These are phyloP conservation scores for Camelus dromedarius DNA, from an alignment of 2,113 vertebrate species.

Conservation along the genomic window DNA sequence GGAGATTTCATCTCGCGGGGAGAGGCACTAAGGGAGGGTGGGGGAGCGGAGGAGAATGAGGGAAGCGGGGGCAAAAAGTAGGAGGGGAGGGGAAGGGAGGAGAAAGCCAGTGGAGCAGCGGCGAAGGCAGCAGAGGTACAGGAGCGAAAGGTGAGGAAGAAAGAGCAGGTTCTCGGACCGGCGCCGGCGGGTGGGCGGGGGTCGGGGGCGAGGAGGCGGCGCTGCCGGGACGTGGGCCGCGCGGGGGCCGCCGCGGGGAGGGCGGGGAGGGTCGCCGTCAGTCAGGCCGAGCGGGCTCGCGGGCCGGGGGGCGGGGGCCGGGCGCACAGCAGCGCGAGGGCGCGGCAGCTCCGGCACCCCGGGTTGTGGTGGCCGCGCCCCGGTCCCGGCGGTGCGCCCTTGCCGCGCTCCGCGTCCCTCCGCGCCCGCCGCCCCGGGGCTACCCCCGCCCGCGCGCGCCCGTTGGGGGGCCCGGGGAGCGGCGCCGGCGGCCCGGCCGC, in stretches of 20 bases:
- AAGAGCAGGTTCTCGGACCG: neutral
- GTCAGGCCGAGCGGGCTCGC: neutral
- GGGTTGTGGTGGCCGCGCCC: neutral
- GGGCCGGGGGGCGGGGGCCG: neutral
- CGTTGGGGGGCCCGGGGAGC: conserved; percentile 53
- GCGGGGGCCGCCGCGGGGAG: neutral
- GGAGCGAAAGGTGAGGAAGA: neutral
- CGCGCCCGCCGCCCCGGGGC: neutral
- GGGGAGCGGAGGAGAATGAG: neutral
- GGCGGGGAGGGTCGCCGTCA: conserved; percentile 44
- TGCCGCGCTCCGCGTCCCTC: neutral
- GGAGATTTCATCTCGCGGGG: conserved; percentile 50
- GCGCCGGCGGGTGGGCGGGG: neutral
- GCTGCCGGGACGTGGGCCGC: neutral
- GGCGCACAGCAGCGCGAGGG: neutral
- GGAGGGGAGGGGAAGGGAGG: conserved; percentile 32
- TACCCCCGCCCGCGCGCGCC: conserved; percentile 42
- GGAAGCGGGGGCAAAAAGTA: neutral
- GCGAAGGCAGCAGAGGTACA: rapidly evolving
- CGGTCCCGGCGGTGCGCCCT: neutral
- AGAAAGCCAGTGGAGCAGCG: neutral
- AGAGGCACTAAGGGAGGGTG: neutral
- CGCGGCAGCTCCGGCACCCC: neutral
- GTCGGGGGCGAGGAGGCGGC: neutral
- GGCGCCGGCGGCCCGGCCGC: conserved; percentile 74